Evolutionary conservation across 2,888 invertebrate species (phyloP), one percentile per base, ranked within the genome.

Genomic region (Clitarchus hookeri): DNA sequence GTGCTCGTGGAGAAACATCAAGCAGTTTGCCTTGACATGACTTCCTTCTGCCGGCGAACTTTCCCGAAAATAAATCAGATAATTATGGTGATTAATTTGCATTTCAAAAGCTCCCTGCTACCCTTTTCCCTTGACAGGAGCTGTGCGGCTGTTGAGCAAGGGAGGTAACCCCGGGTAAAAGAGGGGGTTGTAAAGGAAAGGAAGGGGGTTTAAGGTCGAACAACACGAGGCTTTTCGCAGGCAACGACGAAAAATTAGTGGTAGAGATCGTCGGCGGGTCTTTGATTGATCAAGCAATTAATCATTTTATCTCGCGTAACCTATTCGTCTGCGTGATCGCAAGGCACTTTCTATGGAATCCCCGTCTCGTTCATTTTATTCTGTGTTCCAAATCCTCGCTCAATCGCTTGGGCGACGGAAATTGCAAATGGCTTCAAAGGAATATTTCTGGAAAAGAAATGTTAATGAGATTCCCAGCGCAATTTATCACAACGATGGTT

Each of bases 51-150:
- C 77, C 53, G 8, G 25, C 25, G 79, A 84, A 85, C 85, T 84
- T 85, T 84, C 48, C 53, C 80, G 84, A 83, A 85, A 83, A 86
- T 85, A 87, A 85, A 87, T 87, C 86, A 84, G 86, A 88, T 86
- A 88, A 88, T 88, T 87, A 86, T 83, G 79, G 87, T 87, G 87
- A 88, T 88, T 88, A 88, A 88, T 88, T 88, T 86, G 48, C 87
- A 85, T 87, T 83, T 87, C 87, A 87, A 87, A 87, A 86, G 86
- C 83, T 44, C 26, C 19, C 23, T 44, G 13, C 44, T 25, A 16
- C 65, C 65, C 65, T n/a, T 65, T n/a, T n/a, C 65, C 65, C 65
- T 65, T 65, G 19, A 65, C 65, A 65, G 48, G 48, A 48, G 78
- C 44, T 27, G 44, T 23, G 44, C 25, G 84, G 77, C 84, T 25